A percentile compares a stretch with the other conserved stretches of the same genome.
Evolutionary conservation across 2,113 vertebrate species (phyloP).

Genomic region (Phylloscopus whistleri): DNA sequence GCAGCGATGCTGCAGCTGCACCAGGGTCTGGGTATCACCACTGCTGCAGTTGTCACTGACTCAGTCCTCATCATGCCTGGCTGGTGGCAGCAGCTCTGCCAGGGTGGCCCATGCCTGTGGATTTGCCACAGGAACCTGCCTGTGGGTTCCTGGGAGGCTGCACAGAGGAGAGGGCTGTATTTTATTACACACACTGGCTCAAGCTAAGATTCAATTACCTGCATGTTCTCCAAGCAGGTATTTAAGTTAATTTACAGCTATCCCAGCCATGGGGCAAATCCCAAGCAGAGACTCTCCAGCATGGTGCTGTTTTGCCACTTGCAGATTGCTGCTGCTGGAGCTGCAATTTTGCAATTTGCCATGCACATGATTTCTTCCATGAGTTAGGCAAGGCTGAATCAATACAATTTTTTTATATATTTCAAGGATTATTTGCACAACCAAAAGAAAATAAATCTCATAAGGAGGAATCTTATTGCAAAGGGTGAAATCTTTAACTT

Average conservation of each 20-base stretch:
- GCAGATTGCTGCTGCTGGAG: background rate
- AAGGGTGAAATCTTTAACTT: background rate
- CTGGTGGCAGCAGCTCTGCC: background rate
- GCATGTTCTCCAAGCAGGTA: background rate
- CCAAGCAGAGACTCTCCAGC: background rate
- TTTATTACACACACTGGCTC: background rate
- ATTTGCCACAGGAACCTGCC: background rate
- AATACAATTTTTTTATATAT: background rate
- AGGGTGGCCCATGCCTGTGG: background rate
- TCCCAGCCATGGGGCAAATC: background rate
- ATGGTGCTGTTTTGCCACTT: background rate
- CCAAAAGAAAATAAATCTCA: background rate
- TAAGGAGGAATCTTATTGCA: background rate
- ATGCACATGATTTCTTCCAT: background rate
- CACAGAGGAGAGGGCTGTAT: background rate
- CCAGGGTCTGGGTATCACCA: background rate
- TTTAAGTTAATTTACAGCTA: background rate
- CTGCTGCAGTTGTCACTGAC: background rate
- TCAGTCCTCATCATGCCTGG: background rate
- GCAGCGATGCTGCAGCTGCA: background rate
- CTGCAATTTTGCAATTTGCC: background rate
- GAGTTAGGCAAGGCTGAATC: background rate
- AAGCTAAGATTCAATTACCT: background rate
- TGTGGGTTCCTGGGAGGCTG: fast-evolving
- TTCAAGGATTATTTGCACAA: background rate